Base-by-base conservation (phyloP, 2,797 vertebrate species). In the Prunella strophiata region DNA sequence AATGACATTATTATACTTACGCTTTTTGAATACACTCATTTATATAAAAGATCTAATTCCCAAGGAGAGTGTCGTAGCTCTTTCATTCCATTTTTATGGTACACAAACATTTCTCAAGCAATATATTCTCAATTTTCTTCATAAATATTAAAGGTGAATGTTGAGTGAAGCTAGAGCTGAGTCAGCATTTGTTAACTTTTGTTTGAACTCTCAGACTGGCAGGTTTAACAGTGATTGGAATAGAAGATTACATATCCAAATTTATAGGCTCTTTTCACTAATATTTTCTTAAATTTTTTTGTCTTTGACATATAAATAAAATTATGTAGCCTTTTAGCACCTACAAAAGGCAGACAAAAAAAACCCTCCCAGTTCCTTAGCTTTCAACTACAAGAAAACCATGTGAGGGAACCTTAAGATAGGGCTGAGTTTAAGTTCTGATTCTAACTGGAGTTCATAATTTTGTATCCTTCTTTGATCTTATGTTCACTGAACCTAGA, bases 91-190 rank as follows among this genome's bases (percentile, higher is more conserved):
- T 89, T 84, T 94, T 19, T 73, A 73, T 34, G 20, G 34, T 79
- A 79, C 59, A 67, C 74, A 93, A 94, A 84, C 59, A 66, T 81
- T 94, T 93, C 48, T 78, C 66, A 91, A 90, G 63, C 36, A 84
- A 84, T 86, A 76, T 70, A 75, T 40, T 90, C 76, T 89, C 75
- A 89, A 40, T 94, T 87, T 85, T 83, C 77, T 82, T 93, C 48
- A 93, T 94, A 88, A 90, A 94, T 94, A 93, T 87, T 93, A 82
- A 94, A 88, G 21, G 25, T 0, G 0, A 86, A 59, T 42, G 23
- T 66, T n/a, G 30, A 78, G 6, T 20, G 36, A 66, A 68, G 22
- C 12, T 84, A 50, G 16, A 89, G 26, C 47, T 36, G 57, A 85
- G 19, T 88, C 86, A 92, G 47, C 68, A 68, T 77, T 92, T 75